Percentiles rank a stretch among this genome's conserved stretches.
Evolutionary conservation across 2,888 invertebrate genomes (phyloP).

Genomic region (Alloscopus bannaensis): DNA sequence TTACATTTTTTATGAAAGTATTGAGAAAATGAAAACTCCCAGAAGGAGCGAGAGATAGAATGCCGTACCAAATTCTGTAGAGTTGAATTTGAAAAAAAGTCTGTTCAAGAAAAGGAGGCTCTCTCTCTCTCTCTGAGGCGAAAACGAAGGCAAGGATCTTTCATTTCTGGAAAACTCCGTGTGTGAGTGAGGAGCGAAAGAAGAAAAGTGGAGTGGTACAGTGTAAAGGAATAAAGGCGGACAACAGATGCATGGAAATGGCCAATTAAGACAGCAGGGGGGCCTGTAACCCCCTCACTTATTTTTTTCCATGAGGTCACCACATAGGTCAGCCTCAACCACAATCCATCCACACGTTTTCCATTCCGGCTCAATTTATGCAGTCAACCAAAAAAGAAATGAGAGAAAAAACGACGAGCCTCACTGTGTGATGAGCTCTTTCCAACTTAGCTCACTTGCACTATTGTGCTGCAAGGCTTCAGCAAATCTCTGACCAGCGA

Average conservation of each 20-base stretch:
- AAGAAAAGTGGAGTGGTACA: conserved; percentile 2
- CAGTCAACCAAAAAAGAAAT: conserved; percentile 57
- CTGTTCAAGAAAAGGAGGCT: conserved; percentile 29
- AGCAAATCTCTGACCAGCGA: no score
- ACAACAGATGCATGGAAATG: conserved; percentile 74
- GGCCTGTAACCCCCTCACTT: conserved; percentile 73
- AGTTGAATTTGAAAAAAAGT: background rate
- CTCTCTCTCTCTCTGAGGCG: background rate
- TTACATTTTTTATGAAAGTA: conserved; percentile 35
- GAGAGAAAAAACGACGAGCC: conserved; percentile 2
- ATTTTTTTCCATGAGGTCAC: conserved; percentile 72
- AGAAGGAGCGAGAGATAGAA: conserved; percentile 1
- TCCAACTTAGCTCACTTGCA: no score
- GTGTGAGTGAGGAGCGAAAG: background rate
- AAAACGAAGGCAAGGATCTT: background rate
- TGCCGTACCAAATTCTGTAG: background rate
- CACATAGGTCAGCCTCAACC: conserved; percentile 71
- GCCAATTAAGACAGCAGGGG: conserved; percentile 73
- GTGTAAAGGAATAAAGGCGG: conserved; percentile 68
- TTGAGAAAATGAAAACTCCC: conserved; percentile 18
- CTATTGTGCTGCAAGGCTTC: background rate
- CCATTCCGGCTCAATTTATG: conserved; percentile 72
- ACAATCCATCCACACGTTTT: conserved; percentile 73
- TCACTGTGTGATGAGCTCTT: conserved; percentile 2
- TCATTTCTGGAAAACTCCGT: conserved; percentile 20